phyloP scores from a whole-genome alignment of 2,113 vertebrate species.

The Scortum barcoo region DNA sequence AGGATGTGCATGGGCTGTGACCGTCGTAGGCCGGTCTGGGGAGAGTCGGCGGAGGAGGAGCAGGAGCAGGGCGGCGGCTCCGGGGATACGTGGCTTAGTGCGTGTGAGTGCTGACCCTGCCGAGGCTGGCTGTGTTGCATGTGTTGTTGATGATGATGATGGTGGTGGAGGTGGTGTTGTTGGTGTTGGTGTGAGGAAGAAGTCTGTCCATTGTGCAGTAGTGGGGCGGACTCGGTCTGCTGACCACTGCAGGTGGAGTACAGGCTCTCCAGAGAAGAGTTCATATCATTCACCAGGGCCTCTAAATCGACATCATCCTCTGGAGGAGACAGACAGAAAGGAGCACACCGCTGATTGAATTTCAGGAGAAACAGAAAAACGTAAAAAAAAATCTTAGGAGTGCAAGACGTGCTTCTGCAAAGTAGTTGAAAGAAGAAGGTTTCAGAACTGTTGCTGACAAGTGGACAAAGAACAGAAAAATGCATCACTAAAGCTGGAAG shows the following conservation, averaged over 20 bases:
- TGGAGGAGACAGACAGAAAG: slow-evolving; percentile 69
- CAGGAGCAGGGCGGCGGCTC: slow-evolving; percentile 57
- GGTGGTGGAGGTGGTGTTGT: no score
- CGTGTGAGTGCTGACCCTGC: slow-evolving; percentile 45
- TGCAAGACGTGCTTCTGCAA: background rate
- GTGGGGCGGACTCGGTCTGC: slow-evolving; percentile 88
- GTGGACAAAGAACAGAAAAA: background rate
- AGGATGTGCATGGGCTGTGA: slow-evolving; percentile 97
- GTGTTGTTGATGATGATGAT: slow-evolving; percentile 46
- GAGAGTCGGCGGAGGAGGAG: slow-evolving; percentile 67
- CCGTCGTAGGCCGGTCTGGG: slow-evolving; percentile 85
- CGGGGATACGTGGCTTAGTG: slow-evolving; percentile 56
- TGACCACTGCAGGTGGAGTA: slow-evolving; percentile 86
- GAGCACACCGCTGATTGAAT: background rate
- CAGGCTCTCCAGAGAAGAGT: slow-evolving; percentile 92
- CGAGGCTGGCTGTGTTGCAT: slow-evolving; percentile 58
- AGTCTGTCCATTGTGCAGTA: slow-evolving; percentile 91
- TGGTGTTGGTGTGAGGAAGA: slow-evolving; percentile 62
- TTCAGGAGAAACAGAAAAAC: background rate
- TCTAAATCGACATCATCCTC: slow-evolving; percentile 96
- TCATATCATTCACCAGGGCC: slow-evolving; percentile 95
- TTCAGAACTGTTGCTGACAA: background rate
- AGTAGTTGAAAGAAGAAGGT: background rate
- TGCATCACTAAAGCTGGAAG: background rate
- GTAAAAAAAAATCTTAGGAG: background rate